Percentiles rank a stretch among this genome's conserved stretches.
phyloP scores from a whole-genome alignment of 2,888 invertebrate genomes.

The Harmothoe impar region DNA sequence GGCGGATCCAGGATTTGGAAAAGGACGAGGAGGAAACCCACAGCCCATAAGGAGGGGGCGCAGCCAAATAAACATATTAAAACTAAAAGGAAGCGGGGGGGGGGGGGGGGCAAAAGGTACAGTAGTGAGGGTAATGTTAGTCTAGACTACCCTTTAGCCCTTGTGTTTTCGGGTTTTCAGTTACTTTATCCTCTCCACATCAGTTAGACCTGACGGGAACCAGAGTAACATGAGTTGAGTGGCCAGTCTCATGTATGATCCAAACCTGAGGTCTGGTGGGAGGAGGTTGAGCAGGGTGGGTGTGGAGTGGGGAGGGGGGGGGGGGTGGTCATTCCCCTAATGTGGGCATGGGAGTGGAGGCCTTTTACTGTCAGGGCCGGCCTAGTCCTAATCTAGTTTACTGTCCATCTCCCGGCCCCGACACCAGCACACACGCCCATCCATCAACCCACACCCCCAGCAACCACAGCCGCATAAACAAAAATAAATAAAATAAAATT shows the following conservation, averaged over 20 bases:
- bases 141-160: no score
- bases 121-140: no score
- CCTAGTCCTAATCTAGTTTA: constrained; percentile 44
- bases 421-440: not conserved
- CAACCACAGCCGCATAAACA: not conserved
- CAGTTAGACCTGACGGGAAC: no score
- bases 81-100: no score
- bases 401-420: constrained; percentile 32
- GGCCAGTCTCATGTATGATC: not conserved
- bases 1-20: no score
- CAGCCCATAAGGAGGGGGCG: no score
- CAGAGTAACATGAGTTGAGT: no score
- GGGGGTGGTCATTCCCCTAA: constrained; percentile 48
- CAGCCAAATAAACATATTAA: no score
- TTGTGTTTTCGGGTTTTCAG: no score
- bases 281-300: not conserved
- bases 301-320: not conserved
- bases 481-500: constrained; percentile 29
- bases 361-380: constrained; percentile 31
- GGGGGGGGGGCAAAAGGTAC: no score
- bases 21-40: no score
- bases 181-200: no score
- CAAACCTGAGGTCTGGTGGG: not conserved
- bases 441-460: not conserved
- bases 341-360: not conserved